A percentile compares a stretch with the other conserved stretches of the same genome.
Evolutionary conservation across 2,113 vertebrate genomes (phyloP).

Genomic region (Martes martes): DNA sequence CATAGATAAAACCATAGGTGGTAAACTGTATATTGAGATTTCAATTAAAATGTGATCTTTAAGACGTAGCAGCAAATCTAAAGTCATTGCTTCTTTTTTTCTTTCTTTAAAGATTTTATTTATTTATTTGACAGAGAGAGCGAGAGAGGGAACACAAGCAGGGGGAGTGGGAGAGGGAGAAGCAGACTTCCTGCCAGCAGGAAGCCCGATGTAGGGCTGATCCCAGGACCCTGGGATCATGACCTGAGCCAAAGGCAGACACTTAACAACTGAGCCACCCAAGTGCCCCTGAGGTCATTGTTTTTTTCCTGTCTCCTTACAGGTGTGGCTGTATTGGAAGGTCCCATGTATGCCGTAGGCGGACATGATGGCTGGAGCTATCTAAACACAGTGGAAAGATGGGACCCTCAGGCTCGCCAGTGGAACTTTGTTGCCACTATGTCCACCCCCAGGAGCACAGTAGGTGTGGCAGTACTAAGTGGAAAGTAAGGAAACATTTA

Average conservation of each 20-base stretch:
- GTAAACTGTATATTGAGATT: background rate
- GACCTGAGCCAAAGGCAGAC: too few species aligned
- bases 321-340: slow-evolving; percentile 97
- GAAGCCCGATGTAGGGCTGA: too few species aligned
- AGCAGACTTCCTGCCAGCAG: too few species aligned
- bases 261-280: too few species aligned
- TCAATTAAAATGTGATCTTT: background rate
- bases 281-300: background rate
- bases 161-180: too few species aligned
- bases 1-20: background rate
- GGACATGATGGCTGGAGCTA: slow-evolving; percentile 99
- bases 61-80: background rate
- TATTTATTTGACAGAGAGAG: too few species aligned
- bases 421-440: slow-evolving; percentile 99
- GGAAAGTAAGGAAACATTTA: slow-evolving; percentile 89
- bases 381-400: slow-evolving; percentile 98
- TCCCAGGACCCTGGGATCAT: too few species aligned
- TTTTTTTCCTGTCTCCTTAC: slow-evolving; percentile 43
- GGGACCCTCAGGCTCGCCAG: slow-evolving; percentile 98
- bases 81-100: background rate
- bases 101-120: too few species aligned
- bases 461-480: slow-evolving; percentile 95
- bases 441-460: slow-evolving; percentile 97
- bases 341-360: slow-evolving; percentile 98
- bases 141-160: too few species aligned